A percentile compares a stretch with the other conserved stretches of the same genome.
Conservation (phyloP, 2,888 invertebrate genomes). For the Spisula subtruncata region DNA sequence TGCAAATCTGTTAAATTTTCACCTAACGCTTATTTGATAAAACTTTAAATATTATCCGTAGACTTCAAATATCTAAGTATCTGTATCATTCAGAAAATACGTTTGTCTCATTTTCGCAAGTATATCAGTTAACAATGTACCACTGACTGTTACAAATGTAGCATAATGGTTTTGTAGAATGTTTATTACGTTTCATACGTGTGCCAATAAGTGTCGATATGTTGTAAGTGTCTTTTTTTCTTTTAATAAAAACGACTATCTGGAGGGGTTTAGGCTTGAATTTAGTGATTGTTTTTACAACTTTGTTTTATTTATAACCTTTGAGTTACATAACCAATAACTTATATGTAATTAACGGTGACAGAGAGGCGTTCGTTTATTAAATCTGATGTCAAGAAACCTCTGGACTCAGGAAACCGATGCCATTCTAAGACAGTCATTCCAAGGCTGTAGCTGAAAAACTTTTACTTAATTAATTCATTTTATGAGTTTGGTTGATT, state of each 20-base stretch:
- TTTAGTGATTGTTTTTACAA: no score
- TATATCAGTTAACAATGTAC: background rate
- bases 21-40: background rate
- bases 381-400: no score
- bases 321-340: no score
- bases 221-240: background rate
- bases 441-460: background rate
- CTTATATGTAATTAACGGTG: no score
- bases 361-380: no score
- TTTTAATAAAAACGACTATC: background rate
- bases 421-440: no score
- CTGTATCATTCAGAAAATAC: background rate
- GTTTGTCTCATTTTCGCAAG: background rate
- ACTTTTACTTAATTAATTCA: no score
- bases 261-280: background rate
- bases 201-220: background rate
- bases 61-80: constrained; percentile 1
- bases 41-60: background rate
- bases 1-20: background rate
- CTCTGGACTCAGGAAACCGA: no score
- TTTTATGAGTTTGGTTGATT: no score
- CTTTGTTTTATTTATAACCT: no score
- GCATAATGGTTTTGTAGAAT: background rate
- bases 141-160: background rate
- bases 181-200: background rate